Conservation (phyloP, 1,140 invertebrate species). For the Tetramorium alpestre region DNA sequence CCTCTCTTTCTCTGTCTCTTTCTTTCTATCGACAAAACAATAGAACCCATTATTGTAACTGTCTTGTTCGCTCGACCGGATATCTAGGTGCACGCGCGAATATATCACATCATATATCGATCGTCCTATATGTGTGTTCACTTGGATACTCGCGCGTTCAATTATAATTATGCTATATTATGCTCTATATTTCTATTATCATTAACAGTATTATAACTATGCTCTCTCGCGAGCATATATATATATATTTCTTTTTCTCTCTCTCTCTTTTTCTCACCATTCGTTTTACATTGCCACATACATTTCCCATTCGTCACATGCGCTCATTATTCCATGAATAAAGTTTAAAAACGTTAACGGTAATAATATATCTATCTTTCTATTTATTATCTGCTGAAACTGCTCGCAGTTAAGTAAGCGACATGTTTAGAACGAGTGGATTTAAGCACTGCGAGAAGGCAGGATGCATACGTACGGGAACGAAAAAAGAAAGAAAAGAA, state of each 20-base stretch:
- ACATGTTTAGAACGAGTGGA: conserved; percentile 56
- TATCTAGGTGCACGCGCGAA: conserved; percentile 26
- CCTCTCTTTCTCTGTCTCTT: not conserved
- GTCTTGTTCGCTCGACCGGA: not conserved
- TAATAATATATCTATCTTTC: conserved; percentile 75
- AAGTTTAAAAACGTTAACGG: conserved; percentile 84
- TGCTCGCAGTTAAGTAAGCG: conserved; percentile 49
- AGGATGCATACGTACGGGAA: not conserved
- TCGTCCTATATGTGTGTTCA: conserved; percentile 11
- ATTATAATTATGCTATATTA: conserved; percentile 45
- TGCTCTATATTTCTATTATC: conserved; percentile 63
- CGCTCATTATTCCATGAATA: conserved; percentile 75
- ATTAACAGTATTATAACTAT: conserved; percentile 63
- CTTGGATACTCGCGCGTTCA: not conserved
- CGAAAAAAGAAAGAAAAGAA: not conserved
- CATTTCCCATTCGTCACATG: conserved; percentile 12
- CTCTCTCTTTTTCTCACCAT: conserved; percentile 6
- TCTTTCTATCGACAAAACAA: conserved; percentile 4
- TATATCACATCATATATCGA: conserved; percentile 21
- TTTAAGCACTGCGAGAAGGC: not conserved
- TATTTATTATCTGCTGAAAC: conserved; percentile 60
- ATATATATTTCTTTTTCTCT: conserved; percentile 53
- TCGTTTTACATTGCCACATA: conserved; percentile 13
- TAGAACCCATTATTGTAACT: conserved; percentile 49
- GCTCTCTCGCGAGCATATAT: conserved; percentile 55